Evolutionary conservation across 2,797 vertebrate species (phyloP), one percentile per base, ranked within the genome.

Genomic region (Myotis findleyi): DNA sequence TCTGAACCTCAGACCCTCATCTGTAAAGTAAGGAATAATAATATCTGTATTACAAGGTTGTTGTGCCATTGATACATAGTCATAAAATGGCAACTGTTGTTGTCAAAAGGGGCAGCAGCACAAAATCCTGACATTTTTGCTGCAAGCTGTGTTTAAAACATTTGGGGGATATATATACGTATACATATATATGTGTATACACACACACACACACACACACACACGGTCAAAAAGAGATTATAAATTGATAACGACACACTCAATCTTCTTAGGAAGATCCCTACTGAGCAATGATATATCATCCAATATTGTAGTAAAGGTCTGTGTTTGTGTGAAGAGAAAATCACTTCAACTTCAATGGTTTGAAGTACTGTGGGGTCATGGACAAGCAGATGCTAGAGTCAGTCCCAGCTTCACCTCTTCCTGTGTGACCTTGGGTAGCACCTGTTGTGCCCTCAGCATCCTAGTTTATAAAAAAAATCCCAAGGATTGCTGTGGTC

Each of bases 101-200:
- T 57, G 59, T 12, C 38, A 91, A 33, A 30, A 86, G 57, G 64
- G 77, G 16, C 64, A 11, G 25, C 30, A 41, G 20, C 66, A 76
- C 23, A 83, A 89, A 96, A 91, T 77, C 13, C n/a, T 73, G n/a
- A 66, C 7, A 25, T 90, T 82, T 94, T 91, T 94, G 64, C 71
- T 87, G 5, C 51, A 55, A 87, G 80, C 38, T 83, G 7, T 55
- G 2, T 85, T 93, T 77, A 91, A 94, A 80, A 38, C 13, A 69
- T 68, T 83, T 79, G 20, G 64, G 57, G 51, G 20, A 66, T 41
- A 73, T 51, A 81, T n/a, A 66, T 33, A 66, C 1, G 18, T 33
- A 66, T 33, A 38, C 5, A 2, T 59, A 59, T 59, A 59, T 27
- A 27, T 59, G 12, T 18, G 44, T 44, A 69, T 9, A 64, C 30